phyloP scores from a whole-genome alignment of 2,113 vertebrate genomes.

The Bufo bufo region DNA sequence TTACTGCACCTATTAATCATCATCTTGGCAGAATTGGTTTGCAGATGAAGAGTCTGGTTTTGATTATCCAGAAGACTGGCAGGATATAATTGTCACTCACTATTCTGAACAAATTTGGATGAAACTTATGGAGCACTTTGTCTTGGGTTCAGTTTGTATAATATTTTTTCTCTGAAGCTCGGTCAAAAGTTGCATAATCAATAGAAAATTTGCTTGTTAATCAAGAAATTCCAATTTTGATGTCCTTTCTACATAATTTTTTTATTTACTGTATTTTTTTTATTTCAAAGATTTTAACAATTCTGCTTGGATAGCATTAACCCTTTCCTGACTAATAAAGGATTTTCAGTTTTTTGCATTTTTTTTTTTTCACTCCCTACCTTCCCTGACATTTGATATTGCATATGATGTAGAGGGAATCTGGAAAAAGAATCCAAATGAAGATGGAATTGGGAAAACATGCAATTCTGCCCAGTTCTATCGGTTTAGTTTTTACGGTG shows the following conservation, averaged over 20 bases:
- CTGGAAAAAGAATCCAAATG: too few relatives aligned
- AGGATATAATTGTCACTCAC: slow-evolving; percentile 6
- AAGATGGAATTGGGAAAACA: too few relatives aligned
- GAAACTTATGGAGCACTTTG: not conserved
- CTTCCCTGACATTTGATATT: too few relatives aligned
- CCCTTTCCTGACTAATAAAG: too few relatives aligned
- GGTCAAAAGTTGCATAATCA: slow-evolving; percentile 50
- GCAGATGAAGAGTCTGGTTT: slow-evolving; percentile 20
- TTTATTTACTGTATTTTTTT: not conserved
- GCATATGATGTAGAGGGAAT: too few relatives aligned
- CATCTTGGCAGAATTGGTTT: not conserved
- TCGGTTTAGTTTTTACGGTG: too few relatives aligned
- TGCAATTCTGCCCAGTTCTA: too few relatives aligned
- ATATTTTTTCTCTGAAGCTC: slow-evolving; percentile 42
- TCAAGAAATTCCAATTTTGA: slow-evolving; percentile 14
- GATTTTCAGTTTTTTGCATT: too few relatives aligned
- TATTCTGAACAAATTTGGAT: slow-evolving; percentile 26
- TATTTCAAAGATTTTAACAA: not conserved
- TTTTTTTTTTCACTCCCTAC: too few relatives aligned
- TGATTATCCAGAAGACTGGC: slow-evolving; percentile 42
- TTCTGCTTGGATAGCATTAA: not conserved
- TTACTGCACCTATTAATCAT: slow-evolving; percentile 25
- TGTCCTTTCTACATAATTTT: not conserved
- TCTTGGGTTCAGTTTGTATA: not conserved
- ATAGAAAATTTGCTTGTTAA: slow-evolving; percentile 3